phyloP scores from a whole-genome alignment of 2,113 vertebrate genomes.

The Chamaea fasciata region DNA sequence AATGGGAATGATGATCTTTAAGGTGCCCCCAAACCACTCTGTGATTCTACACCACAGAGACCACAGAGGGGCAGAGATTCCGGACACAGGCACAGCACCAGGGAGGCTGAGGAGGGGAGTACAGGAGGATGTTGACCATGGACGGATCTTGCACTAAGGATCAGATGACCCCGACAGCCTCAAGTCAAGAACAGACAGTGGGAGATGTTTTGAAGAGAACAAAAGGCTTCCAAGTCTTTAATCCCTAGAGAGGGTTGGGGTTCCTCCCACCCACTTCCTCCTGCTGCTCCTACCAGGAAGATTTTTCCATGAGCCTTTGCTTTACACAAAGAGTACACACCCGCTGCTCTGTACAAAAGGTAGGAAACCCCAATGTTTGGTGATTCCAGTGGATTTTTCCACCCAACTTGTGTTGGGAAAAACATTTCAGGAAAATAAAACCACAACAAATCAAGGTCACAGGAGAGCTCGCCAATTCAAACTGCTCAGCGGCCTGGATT shows the following conservation, averaged over 20 bases:
- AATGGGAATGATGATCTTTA: neutral
- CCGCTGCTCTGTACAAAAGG: neutral
- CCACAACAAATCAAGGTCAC: neutral
- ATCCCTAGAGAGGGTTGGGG: neutral
- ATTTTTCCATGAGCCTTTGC: neutral
- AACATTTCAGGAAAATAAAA: constrained; percentile 9
- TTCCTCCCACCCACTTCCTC: neutral
- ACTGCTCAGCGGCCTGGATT: constrained; percentile 48
- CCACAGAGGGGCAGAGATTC: neutral
- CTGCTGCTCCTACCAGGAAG: neutral
- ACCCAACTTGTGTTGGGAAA: neutral
- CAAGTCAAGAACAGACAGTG: neutral
- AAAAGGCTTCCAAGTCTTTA: neutral
- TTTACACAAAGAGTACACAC: neutral
- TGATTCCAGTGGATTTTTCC: neutral
- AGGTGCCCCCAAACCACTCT: neutral
- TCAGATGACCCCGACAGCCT: neutral
- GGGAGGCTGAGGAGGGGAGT: neutral
- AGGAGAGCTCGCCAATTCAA: neutral
- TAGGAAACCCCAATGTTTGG: neutral
- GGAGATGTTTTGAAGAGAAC: neutral
- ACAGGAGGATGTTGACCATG: neutral
- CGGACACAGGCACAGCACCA: accelerated
- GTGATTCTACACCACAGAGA: neutral
- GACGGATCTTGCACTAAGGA: neutral